These are phyloP conservation scores for Ormyrus labotus DNA, from an alignment of 2,888 invertebrate species.

Conservation along the genomic window DNA sequence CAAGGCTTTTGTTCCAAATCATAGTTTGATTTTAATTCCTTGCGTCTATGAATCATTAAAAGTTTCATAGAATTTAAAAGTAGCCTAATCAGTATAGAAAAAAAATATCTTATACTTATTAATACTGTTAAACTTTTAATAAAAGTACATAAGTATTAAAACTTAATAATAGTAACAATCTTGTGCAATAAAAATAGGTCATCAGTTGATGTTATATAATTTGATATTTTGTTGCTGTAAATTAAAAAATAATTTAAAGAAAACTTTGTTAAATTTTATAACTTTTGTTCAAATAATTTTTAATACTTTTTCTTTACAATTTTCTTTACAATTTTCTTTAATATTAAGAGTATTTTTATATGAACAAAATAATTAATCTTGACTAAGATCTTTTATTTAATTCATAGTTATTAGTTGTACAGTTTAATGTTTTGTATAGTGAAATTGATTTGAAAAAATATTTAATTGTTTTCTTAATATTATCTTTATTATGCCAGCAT, in stretches of 20 bases:
- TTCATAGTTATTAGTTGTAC: too few species aligned
- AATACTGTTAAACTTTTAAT: neutral
- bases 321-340: neutral
- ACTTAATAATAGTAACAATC: constrained; percentile 3
- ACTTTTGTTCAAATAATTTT: neutral
- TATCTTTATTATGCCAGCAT: constrained; percentile 23
- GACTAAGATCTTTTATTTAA: too few species aligned
- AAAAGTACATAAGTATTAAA: constrained; percentile 2
- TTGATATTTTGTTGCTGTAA: neutral
- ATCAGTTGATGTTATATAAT: constrained; percentile 43
- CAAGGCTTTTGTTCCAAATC: constrained; percentile 35
- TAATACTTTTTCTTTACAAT: constrained; percentile 4
- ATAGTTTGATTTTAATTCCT: constrained; percentile 34
- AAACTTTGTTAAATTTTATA: constrained; percentile 2
- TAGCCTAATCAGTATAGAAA: neutral
- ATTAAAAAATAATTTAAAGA: too few species aligned
- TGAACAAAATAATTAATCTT: too few species aligned
- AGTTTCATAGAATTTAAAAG: neutral
- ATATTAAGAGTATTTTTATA: too few species aligned
- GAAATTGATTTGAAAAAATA: too few species aligned
- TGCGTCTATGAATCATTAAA: constrained; percentile 4
- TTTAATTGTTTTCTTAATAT: too few species aligned
- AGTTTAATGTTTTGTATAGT: too few species aligned
- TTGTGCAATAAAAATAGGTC: constrained; percentile 24
- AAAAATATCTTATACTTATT: constrained; percentile 6